Evolutionary conservation across 2,888 invertebrate genomes (phyloP), one percentile per base, ranked within the genome.

Genomic region (Drosophila flavopinicola): DNA sequence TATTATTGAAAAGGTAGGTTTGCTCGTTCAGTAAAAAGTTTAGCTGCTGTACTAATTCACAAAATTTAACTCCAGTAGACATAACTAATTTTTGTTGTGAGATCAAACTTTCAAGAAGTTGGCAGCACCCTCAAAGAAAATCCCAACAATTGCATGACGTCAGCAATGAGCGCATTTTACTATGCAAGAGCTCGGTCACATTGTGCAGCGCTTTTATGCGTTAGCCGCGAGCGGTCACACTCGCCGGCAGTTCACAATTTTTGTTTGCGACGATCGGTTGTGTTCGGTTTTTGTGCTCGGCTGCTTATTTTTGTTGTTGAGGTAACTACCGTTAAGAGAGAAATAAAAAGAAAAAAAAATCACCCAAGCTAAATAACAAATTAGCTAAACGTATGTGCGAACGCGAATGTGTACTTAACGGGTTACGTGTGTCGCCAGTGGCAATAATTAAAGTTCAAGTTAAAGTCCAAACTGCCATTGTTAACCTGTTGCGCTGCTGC

Each of bases 401-500:
- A 39, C 58, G 52, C 38, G 57, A 44, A 30, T 54, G 52, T 51
- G 44, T 48, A 60, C 37, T 25, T 30, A 54, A 61, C 49, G 30
- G 15, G 2, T 15, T 38, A 29, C 6, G 23, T 33, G 65, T 52
- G 38, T 23, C 45, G 33, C 23, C 52, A 69, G 37, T 75, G 57
- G 24, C 45, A 35, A 33, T 65, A 39, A 39, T 38, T 63, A 17
- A 52, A 45, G 58, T 45, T 61, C 29, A 58, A 58, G 41, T 57
- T 33, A 59, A 48, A 48, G 47, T 59, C 39, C 32, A 60, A 61
- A 57, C 48, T 54, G 41, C 32, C 38, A 54, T 58, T 71, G 37
- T 71, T 66, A 70, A 84, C 85, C 85, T 80, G 87, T 86, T 85
- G 87, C 66, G 84, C 82, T 20, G 4, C 20, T 20, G 20, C 4